Percentiles rank a stretch among this genome's conserved stretches.
phyloP scores from a whole-genome alignment of 2,797 vertebrate genomes.

The Leptoclinus maculatus region DNA sequence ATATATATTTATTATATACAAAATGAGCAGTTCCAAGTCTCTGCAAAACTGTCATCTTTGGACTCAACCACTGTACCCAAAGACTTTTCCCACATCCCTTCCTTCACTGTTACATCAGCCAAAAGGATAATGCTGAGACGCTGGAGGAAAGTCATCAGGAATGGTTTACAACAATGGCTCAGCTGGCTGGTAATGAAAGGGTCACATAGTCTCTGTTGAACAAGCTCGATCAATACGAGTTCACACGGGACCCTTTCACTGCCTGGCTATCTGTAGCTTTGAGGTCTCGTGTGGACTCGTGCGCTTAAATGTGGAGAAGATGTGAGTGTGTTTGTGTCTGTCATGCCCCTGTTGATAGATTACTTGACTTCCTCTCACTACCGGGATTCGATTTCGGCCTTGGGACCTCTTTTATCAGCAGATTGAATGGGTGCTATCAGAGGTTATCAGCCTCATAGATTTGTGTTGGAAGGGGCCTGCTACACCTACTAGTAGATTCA shows the following conservation, averaged over 20 bases:
- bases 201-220: not conserved
- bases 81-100: not conserved
- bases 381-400: not conserved
- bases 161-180: not conserved
- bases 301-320: not conserved
- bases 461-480: not conserved
- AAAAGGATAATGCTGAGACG: not conserved
- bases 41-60: not conserved
- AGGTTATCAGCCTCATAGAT: not conserved
- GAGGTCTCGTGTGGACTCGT: not conserved
- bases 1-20: not conserved
- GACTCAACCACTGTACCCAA: not conserved
- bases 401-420: not conserved
- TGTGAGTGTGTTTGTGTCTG: not conserved
- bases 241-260: not conserved
- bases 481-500: not conserved
- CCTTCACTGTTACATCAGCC: not conserved
- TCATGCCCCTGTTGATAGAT: not conserved
- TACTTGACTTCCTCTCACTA: not conserved
- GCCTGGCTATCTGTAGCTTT: not conserved
- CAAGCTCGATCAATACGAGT: not conserved
- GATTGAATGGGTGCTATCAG: not conserved
- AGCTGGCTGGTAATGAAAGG: conserved; percentile 1
- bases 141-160: not conserved
- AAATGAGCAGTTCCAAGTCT: conserved; percentile 2